Percentiles rank a stretch among this genome's conserved stretches.
Evolutionary conservation across 2,797 vertebrate genomes (phyloP).

Genomic region (Tangara arthus): DNA sequence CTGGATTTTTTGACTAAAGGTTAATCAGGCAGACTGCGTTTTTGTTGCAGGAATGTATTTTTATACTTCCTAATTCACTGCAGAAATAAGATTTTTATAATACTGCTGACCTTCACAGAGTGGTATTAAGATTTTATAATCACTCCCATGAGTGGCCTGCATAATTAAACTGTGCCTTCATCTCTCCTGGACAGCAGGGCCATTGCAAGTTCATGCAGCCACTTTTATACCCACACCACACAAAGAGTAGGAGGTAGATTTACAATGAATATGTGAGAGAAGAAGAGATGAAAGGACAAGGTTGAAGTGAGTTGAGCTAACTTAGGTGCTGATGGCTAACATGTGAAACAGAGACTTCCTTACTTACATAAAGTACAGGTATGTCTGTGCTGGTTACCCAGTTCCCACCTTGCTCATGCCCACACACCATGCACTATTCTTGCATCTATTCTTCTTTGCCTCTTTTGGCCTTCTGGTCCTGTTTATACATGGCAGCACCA

Average conservation of each 20-base stretch:
- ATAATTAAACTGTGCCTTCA: constrained; percentile 14
- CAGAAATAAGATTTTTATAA: constrained; percentile 44
- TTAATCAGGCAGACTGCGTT: constrained; percentile 23
- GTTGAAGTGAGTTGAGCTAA: neutral
- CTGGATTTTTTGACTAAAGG: neutral
- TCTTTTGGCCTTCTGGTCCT: neutral
- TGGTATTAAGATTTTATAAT: constrained; percentile 23
- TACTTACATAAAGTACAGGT: neutral
- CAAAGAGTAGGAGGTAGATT: neutral
- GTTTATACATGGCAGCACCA: neutral
- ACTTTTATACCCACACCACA: neutral
- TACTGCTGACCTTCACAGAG: neutral
- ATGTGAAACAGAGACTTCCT: neutral
- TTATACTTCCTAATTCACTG: neutral
- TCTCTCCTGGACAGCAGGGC: neutral
- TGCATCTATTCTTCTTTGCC: neutral
- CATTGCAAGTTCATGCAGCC: neutral
- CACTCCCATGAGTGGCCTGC: neutral
- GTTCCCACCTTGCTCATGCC: neutral
- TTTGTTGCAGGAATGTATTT: constrained; percentile 11
- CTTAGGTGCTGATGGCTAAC: neutral
- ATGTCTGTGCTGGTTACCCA: neutral
- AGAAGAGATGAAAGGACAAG: neutral
- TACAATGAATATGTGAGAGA: neutral
- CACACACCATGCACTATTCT: neutral